These are phyloP conservation scores for Labeo calbasu DNA, from an alignment of 2,797 vertebrate species.

Conservation along the genomic window DNA sequence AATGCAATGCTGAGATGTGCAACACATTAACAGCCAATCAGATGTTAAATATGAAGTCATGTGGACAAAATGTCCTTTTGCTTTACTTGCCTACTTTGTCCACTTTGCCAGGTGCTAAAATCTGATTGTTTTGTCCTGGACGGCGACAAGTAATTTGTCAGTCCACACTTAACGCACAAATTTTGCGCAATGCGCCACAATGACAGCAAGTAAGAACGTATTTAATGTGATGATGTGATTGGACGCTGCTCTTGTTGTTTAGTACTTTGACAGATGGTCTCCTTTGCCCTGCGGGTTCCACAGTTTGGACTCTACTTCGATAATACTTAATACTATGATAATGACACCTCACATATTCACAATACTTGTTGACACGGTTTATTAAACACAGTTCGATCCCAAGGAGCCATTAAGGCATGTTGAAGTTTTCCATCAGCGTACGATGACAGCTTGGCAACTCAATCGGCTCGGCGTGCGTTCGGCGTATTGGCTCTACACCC, in stretches of 20 bases:
- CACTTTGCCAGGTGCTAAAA: neutral
- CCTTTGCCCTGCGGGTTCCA: constrained; percentile 4
- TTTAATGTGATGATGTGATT: neutral
- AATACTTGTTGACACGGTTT: constrained; percentile 39
- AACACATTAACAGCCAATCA: neutral
- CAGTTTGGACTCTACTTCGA: constrained; percentile 14
- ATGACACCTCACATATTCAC: constrained; percentile 37
- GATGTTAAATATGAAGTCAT: neutral
- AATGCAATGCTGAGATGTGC: neutral
- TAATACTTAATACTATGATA: constrained; percentile 14
- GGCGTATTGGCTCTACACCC: constrained; percentile 43
- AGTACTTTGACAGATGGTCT: neutral
- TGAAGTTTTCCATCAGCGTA: constrained; percentile 49
- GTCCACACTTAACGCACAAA: neutral
- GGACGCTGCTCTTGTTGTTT: neutral
- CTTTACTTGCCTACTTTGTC: neutral
- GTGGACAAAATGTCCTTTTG: neutral
- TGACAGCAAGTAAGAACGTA: neutral
- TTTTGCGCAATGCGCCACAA: neutral
- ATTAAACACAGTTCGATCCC: constrained; percentile 32
- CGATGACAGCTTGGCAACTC: constrained; percentile 62
- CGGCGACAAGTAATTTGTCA: neutral
- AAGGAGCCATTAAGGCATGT: constrained; percentile 14
- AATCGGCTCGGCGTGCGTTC: constrained; percentile 17
- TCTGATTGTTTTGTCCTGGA: neutral